These are phyloP conservation scores for Heliocidaris erythrogramma DNA, from an alignment of 35 echinoderm and acorn worm species.

Conservation along the genomic window DNA sequence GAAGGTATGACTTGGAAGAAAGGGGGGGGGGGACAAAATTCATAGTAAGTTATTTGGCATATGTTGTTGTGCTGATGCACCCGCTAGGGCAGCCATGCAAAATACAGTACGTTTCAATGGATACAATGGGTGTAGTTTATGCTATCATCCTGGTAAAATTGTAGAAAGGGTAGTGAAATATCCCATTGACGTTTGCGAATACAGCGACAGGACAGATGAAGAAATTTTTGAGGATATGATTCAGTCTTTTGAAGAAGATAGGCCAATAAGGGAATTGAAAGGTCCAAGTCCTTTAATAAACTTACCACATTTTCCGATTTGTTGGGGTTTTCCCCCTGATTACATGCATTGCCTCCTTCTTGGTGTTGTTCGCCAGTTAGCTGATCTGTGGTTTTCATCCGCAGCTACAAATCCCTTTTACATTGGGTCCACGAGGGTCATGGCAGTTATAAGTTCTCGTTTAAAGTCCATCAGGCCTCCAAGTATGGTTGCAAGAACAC, in stretches of 20 bases:
- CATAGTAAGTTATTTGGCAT: conserved; percentile 65
- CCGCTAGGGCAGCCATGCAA: conserved; percentile 59
- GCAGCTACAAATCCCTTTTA: background rate
- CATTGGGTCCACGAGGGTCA: background rate
- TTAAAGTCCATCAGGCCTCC: background rate
- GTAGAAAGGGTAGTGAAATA: conserved; percentile 62
- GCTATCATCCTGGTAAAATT: conserved; percentile 73
- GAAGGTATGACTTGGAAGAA: conserved; percentile 63
- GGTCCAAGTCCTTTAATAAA: conserved; percentile 59
- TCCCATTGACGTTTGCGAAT: too few species aligned
- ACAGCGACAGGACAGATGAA: conserved; percentile 59
- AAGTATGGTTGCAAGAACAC: background rate
- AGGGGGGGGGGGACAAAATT: conserved; percentile 4
- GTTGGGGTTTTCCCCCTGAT: conserved; percentile 72
- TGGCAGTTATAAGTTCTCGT: background rate
- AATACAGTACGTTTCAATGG: conserved; percentile 64
- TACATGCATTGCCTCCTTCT: conserved; percentile 37
- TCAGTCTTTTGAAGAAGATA: conserved; percentile 44
- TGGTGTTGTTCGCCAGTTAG: background rate
- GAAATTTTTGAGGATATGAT: conserved; percentile 64
- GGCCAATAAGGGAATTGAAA: conserved; percentile 61
- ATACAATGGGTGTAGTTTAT: conserved; percentile 67
- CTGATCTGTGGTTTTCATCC: background rate
- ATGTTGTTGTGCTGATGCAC: conserved; percentile 79
- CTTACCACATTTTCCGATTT: conserved; percentile 62